Evolutionary conservation across 2,113 vertebrate species (phyloP).

Genomic region (Dasypus novemcinctus): DNA sequence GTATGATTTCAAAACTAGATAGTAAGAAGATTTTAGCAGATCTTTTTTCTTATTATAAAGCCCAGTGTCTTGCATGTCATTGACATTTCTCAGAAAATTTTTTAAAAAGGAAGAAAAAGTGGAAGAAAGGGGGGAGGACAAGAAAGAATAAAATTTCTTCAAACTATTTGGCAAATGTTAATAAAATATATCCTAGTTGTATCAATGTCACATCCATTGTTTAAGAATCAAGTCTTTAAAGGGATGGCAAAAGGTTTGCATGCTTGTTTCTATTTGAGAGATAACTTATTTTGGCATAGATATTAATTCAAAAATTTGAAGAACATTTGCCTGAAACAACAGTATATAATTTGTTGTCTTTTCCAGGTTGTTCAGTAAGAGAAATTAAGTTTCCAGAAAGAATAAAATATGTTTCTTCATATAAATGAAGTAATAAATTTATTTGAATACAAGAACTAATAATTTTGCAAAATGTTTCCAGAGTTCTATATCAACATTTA

Average conservation of each 20-base stretch:
- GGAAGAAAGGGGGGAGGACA: neutral
- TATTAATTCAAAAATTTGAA: constrained; percentile 3
- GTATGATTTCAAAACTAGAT: neutral
- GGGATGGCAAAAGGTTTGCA: neutral
- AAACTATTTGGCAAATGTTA: neutral
- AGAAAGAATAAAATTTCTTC: neutral
- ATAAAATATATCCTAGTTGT: neutral
- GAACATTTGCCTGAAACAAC: constrained; percentile 22
- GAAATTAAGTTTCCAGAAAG: constrained; percentile 62
- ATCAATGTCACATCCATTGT: neutral
- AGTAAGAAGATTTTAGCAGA: neutral
- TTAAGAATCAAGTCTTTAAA: neutral
- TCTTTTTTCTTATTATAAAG: neutral
- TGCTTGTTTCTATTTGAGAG: neutral
- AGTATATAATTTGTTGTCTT: constrained; percentile 33
- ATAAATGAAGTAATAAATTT: constrained; percentile 57
- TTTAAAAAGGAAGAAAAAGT: neutral
- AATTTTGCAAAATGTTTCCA: constrained; percentile 42
- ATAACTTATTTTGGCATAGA: neutral
- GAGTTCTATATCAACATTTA: neutral
- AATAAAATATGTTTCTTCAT: constrained; percentile 50
- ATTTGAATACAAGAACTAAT: constrained; percentile 1
- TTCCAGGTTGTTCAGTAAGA: constrained; percentile 53
- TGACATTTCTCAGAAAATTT: neutral
- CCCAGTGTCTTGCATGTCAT: neutral